Conservation (phyloP, 1,140 invertebrate genomes). For the Dreissena rostriformis region DNA sequence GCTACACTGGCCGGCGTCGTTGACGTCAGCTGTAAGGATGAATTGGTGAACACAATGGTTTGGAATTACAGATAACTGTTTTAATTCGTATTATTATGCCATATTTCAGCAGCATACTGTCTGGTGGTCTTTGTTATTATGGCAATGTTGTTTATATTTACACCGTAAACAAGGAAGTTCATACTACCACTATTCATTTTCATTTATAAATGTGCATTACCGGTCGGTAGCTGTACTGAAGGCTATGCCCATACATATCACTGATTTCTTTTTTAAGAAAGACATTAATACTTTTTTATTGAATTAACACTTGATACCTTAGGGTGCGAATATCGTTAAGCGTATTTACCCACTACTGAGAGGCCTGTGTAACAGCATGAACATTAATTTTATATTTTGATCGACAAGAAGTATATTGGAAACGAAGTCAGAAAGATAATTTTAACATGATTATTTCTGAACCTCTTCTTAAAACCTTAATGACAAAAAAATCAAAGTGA, state of each 20-base stretch:
- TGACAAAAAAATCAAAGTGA: not conserved
- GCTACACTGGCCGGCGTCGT: conserved; percentile 49
- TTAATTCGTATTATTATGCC: too few relatives aligned
- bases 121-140: too few relatives aligned
- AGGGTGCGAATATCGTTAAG: too few relatives aligned
- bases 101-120: too few relatives aligned
- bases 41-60: too few relatives aligned
- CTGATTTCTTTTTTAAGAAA: not conserved
- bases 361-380: not conserved
- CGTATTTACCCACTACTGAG: not conserved
- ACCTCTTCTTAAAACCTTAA: not conserved
- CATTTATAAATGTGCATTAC: not conserved
- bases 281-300: too few relatives aligned
- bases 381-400: not conserved
- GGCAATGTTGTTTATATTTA: too few relatives aligned
- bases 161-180: too few relatives aligned
- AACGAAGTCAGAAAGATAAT: not conserved
- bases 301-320: too few relatives aligned
- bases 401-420: not conserved
- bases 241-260: not conserved
- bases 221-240: not conserved
- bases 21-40: conserved; percentile 53
- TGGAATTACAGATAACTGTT: too few relatives aligned
- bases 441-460: not conserved
- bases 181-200: too few relatives aligned